Evolutionary conservation across 35 echinoderm and acorn worm species (phyloP), one percentile per base, ranked within the genome.

Genomic region (Ophiothrix spiculata): DNA sequence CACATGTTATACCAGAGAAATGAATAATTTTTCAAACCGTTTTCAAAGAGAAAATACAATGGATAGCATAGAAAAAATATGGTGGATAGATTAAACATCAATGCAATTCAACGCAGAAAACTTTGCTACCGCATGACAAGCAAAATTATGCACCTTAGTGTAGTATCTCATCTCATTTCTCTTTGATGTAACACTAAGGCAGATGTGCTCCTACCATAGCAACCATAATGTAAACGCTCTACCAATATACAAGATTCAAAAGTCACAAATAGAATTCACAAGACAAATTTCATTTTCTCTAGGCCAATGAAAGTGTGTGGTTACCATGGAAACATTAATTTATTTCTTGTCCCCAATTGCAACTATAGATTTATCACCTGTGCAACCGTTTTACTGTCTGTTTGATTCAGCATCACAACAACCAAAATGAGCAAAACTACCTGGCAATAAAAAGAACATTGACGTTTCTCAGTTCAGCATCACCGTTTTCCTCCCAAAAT

Each of bases 231-330:
- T 69, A 69, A 69, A 69, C 29, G 17, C 60, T 69, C 29, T 69
- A 69, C 29, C 60, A n/a, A 2, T 69, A 69, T 10, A 25, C 60
- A 25, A 69, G 60, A 69, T 25, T 69, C 60, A 69, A 69, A 69
- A 69, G 60, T 69, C 60, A 69, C 16, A n/a, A 69, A 69, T n/a
- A 15, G 60, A 69, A 69, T 69, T 69, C 60, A 25, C 1, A 28
- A 69, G 60, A 69, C 60, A 69, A 69, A 69, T 69, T n/a, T 69
- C 60, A 69, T 69, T 69, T 69, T 69, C 60, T 69, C 60, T 69
- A 28, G 60, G 60, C 60, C 60, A 69, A 10, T 69, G 60, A 28
- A 69, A 69, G 60, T 69, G 60, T 69, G 60, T 69, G 4, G 60
- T 69, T 69, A 28, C 25, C 23, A 15, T 69, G 60, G 60, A 25